These are phyloP conservation scores for Acyrthosiphon pisum DNA, from an alignment of 1,140 invertebrate species.

Conservation along the genomic window DNA sequence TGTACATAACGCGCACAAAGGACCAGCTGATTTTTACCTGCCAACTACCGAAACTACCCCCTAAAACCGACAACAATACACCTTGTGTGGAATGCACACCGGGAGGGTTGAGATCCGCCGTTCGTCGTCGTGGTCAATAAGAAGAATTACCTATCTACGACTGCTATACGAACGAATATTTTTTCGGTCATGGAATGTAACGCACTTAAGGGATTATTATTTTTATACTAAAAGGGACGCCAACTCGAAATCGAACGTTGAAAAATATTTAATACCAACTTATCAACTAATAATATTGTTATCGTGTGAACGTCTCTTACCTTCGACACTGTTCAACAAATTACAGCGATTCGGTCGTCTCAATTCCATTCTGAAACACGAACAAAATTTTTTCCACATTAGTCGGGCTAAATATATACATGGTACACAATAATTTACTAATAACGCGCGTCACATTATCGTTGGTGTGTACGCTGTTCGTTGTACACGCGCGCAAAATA, in stretches of 20 bases:
- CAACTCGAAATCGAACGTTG: background rate
- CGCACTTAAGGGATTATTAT: background rate
- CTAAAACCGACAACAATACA: conserved; percentile 24
- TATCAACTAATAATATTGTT: background rate
- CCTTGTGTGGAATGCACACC: background rate
- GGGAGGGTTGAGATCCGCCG: conserved; percentile 15
- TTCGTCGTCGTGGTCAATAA: background rate
- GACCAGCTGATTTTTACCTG: conserved; percentile 41
- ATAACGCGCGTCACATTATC: background rate
- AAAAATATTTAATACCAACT: background rate
- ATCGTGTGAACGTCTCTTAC: conserved; percentile 31
- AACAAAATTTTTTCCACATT: conserved; percentile 50
- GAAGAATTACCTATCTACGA: background rate
- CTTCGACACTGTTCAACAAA: conserved; percentile 52
- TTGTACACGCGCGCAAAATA: background rate
- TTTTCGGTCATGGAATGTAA: background rate
- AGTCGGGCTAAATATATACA: conserved; percentile 28
- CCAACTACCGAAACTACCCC: background rate
- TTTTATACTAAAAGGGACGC: background rate
- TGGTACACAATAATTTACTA: background rate
- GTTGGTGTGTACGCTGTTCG: background rate
- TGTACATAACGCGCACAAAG: background rate
- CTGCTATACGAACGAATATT: background rate
- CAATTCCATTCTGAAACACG: conserved; percentile 55
- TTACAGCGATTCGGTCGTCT: conserved; percentile 41